Evolutionary conservation across 2,888 invertebrate genomes (phyloP).

Genomic region (Lasioglossum villosulum): DNA sequence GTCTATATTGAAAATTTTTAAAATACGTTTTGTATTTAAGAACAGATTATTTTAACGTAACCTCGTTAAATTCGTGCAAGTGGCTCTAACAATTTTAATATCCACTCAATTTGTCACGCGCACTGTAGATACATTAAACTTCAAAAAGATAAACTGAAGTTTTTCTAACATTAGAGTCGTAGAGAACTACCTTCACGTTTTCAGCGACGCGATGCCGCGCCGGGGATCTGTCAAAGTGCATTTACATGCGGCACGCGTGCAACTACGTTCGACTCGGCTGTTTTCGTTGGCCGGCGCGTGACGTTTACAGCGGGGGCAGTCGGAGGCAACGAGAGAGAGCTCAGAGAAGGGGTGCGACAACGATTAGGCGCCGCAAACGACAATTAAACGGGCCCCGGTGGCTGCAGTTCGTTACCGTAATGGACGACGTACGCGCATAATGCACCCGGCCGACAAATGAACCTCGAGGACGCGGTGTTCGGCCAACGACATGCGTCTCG

Average conservation of each 20-base stretch:
- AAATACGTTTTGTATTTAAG: no score
- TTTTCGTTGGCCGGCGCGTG: constrained; percentile 32
- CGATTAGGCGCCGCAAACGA: constrained; percentile 58
- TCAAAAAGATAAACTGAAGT: not conserved
- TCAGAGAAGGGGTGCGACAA: constrained; percentile 24
- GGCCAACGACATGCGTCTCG: constrained; percentile 60
- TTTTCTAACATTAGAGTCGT: not conserved
- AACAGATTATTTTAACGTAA: no score
- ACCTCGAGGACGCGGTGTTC: constrained; percentile 41
- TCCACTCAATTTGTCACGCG: no score
- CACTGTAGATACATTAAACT: not conserved
- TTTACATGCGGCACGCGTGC: constrained; percentile 26
- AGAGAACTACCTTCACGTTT: not conserved
- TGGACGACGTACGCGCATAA: constrained; percentile 54
- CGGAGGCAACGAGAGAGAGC: constrained; percentile 21
- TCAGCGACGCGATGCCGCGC: not conserved
- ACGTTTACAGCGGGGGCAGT: constrained; percentile 36
- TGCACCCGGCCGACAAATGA: constrained; percentile 43
- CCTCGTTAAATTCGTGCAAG: no score
- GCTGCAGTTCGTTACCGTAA: constrained; percentile 64
- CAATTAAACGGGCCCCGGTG: constrained; percentile 59
- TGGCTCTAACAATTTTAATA: no score
- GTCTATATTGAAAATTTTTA: no score
- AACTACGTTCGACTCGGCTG: constrained; percentile 21
- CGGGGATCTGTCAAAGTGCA: constrained; percentile 30